Conservation (phyloP, 1,140 invertebrate species). For the Drosophila busckii region DNA sequence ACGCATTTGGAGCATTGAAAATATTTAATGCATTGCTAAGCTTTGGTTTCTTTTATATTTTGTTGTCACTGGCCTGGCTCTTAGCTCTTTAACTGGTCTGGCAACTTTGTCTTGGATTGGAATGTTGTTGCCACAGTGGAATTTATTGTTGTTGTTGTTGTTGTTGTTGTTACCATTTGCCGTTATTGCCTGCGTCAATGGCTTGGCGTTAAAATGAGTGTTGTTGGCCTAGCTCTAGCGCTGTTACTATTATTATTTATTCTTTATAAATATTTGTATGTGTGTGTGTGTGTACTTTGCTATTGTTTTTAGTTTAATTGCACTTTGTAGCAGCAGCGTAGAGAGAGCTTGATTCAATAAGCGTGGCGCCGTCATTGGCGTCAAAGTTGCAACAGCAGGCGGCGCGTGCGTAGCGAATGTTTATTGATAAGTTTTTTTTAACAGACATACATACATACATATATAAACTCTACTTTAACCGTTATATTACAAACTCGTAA, state of each 20-base stretch:
- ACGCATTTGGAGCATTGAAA: slow-evolving; percentile 68
- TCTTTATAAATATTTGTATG: no score
- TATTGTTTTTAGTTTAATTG: no score
- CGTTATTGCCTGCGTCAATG: slow-evolving; percentile 19
- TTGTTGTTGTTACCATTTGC: slow-evolving; percentile 23
- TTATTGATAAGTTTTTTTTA: slow-evolving; percentile 18
- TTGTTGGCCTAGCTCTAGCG: background rate
- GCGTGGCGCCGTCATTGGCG: slow-evolving; percentile 14
- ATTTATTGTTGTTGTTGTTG: slow-evolving; percentile 23
- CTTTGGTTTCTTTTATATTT: slow-evolving; percentile 25
- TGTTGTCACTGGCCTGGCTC: slow-evolving; percentile 37
- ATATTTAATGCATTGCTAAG: slow-evolving; percentile 57
- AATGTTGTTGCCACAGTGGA: slow-evolving; percentile 54
- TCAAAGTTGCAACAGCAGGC: no score
- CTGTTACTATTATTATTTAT: slow-evolving; percentile 5
- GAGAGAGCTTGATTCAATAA: background rate
- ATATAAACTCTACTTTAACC: no score
- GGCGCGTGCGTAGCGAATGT: slow-evolving; percentile 46
- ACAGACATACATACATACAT: no score
- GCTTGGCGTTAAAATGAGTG: slow-evolving; percentile 7
- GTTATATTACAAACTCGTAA: no score
- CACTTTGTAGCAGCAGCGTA: no score
- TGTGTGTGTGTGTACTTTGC: no score
- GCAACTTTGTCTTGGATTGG: slow-evolving; percentile 65
- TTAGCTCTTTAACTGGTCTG: slow-evolving; percentile 61